Evolutionary conservation across 2,797 vertebrate species (phyloP).

Genomic region (Phrynocephalus guinanensis): DNA sequence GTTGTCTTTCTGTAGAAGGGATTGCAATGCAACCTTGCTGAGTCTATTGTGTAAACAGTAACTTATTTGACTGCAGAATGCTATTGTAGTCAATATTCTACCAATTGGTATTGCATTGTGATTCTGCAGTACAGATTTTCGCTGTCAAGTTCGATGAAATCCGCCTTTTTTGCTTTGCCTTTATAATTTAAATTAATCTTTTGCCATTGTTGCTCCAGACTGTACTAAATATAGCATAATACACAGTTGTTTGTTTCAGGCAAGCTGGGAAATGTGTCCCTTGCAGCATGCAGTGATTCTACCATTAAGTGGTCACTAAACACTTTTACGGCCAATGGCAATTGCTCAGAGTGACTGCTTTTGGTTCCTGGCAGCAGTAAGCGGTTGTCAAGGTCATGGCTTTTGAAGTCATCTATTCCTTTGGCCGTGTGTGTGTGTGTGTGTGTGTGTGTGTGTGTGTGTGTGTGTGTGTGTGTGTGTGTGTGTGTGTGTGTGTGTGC

Average conservation of each 20-base stretch:
- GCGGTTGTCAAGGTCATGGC: background rate
- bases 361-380: background rate
- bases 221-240: background rate
- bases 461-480: too few species aligned
- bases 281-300: slow-evolving; percentile 25
- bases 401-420: slow-evolving; percentile 22
- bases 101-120: background rate
- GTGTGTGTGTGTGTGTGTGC: too few species aligned
- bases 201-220: fast-evolving
- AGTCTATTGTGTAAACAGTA: background rate
- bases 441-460: background rate
- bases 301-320: slow-evolving; percentile 25
- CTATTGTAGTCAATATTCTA: background rate
- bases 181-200: background rate
- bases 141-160: background rate
- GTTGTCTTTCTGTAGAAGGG: background rate
- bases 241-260: slow-evolving; percentile 1
- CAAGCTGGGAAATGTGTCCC: slow-evolving; percentile 5
- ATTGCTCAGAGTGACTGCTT: slow-evolving; percentile 4
- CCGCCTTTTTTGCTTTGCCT: slow-evolving; percentile 4
- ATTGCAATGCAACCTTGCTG: background rate
- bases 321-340: slow-evolving; percentile 13
- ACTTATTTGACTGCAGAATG: background rate
- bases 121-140: background rate
- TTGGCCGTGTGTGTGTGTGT: background rate